These are phyloP conservation scores for Riptortus pedestris DNA, from an alignment of 1,140 invertebrate genomes.

Conservation along the genomic window DNA sequence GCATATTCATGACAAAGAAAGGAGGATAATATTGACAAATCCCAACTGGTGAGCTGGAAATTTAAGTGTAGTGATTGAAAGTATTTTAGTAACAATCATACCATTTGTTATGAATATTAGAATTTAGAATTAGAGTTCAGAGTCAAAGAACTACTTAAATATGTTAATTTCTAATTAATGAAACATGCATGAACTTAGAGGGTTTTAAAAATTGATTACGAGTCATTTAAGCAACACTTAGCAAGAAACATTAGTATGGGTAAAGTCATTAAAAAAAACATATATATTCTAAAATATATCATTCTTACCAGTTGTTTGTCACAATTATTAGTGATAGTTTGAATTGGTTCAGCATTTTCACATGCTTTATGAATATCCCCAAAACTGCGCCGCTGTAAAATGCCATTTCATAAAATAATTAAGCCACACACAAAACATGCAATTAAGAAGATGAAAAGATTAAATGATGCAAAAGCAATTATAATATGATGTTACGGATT, in stretches of 20 bases:
- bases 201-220: no score
- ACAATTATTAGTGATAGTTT: neutral
- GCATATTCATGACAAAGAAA: neutral
- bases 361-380: slow-evolving; percentile 31
- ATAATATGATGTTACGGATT: no score
- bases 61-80: slow-evolving; percentile 8
- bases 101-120: no score
- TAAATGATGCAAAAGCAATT: no score
- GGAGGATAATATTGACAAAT: neutral
- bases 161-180: no score
- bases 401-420: slow-evolving; percentile 19
- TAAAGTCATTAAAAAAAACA: neutral
- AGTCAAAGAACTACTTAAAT: no score
- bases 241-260: neutral
- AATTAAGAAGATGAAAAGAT: no score
- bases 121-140: no score
- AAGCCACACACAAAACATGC: neutral
- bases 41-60: neutral
- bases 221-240: no score
- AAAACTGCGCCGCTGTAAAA: slow-evolving; percentile 30
- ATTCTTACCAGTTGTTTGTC: slow-evolving; percentile 21
- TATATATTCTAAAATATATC: no score
- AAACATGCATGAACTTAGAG: no score
- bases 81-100: no score
- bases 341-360: slow-evolving; percentile 24